phyloP scores from a whole-genome alignment of 2,113 vertebrate genomes.

The Erythrocercus mccallii region DNA sequence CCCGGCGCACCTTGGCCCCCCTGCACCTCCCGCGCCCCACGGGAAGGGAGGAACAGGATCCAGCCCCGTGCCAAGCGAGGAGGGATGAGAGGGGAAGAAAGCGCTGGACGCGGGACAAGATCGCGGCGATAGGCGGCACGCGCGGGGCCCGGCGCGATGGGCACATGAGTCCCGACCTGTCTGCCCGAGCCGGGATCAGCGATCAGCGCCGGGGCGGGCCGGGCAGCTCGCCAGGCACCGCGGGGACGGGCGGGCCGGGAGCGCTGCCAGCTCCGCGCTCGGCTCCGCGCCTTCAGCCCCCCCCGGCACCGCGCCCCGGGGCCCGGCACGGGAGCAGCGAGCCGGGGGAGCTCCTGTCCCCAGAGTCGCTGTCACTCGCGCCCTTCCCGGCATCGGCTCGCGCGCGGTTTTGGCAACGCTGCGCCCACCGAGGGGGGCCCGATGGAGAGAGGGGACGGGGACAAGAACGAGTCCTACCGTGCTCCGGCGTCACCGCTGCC shows the following conservation, averaged over 20 bases:
- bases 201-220: not conserved
- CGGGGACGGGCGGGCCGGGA: not conserved
- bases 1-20: not conserved
- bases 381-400: fast-evolving
- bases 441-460: not conserved
- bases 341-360: not conserved
- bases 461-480: not conserved
- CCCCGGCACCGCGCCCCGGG: fast-evolving
- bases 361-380: fast-evolving
- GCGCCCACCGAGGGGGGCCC: not conserved
- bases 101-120: not conserved
- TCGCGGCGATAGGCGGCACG: not conserved
- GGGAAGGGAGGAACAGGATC: not conserved
- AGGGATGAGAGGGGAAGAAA: not conserved
- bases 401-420: not conserved
- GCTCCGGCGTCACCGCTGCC: not conserved
- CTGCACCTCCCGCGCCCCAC: not conserved
- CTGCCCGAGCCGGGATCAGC: not conserved
- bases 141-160: not conserved
- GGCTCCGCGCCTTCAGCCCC: not conserved
- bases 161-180: not conserved
- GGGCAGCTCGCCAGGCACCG: not conserved
- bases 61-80: not conserved
- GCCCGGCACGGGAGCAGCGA: not conserved
- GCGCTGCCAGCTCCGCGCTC: not conserved